Percentiles rank a stretch among this genome's conserved stretches.
Evolutionary conservation across 1,140 invertebrate genomes (phyloP).

Genomic region (Drosophila arawakana): DNA sequence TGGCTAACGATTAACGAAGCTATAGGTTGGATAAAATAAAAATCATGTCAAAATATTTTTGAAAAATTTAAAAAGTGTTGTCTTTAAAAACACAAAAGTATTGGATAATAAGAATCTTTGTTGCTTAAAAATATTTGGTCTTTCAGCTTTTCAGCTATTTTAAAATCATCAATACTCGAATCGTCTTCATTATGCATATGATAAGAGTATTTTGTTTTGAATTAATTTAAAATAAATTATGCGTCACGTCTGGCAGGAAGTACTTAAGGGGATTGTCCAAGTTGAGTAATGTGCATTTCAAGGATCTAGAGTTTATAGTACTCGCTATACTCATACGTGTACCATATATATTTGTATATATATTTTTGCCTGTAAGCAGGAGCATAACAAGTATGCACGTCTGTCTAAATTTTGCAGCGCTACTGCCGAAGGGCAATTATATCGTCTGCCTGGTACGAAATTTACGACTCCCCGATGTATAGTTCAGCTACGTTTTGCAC

Average conservation of each 20-base stretch:
- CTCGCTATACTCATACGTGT: neutral
- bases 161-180: neutral
- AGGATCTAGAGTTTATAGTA: slow-evolving; percentile 14
- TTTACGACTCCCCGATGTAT: slow-evolving; percentile 53
- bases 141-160: no score
- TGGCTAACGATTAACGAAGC: no score
- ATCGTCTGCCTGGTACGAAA: slow-evolving; percentile 38
- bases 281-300: slow-evolving; percentile 25
- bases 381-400: slow-evolving; percentile 22
- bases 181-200: neutral
- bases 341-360: neutral
- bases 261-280: slow-evolving; percentile 8
- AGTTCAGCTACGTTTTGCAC: slow-evolving; percentile 28
- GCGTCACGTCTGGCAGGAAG: neutral
- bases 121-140: no score
- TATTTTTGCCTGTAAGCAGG: neutral
- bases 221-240: slow-evolving; percentile 3
- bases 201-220: neutral
- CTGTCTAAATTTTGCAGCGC: slow-evolving; percentile 19
- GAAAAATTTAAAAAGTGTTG: no score
- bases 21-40: no score
- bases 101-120: no score
- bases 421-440: slow-evolving; percentile 43
- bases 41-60: no score
- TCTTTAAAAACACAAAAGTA: no score